Conservation (phyloP, 2,113 vertebrate genomes). For the Chlamydotis undulata region DNA sequence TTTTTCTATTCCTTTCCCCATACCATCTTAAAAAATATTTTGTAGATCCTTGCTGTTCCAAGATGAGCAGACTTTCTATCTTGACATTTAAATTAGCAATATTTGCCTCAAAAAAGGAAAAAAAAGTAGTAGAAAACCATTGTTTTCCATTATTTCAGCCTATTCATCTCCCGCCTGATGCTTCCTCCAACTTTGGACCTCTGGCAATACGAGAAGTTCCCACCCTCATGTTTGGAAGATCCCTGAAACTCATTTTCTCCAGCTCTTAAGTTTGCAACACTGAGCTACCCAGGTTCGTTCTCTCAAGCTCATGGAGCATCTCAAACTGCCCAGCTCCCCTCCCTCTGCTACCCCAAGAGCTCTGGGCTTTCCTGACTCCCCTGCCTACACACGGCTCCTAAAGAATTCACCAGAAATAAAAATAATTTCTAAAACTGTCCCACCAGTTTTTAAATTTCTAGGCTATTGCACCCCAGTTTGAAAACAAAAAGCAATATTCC, state of each 20-base stretch:
- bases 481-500: background rate
- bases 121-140: background rate
- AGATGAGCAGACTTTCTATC: background rate
- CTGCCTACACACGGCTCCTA: background rate
- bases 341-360: background rate
- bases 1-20: background rate
- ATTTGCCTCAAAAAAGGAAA: background rate
- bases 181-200: background rate
- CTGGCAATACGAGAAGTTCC: background rate
- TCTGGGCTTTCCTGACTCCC: background rate
- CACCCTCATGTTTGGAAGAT: rapidly evolving
- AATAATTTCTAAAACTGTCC: background rate
- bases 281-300: background rate
- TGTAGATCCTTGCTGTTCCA: background rate
- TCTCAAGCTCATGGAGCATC: background rate
- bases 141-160: background rate
- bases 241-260: background rate
- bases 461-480: background rate
- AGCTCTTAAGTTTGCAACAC: background rate
- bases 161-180: background rate
- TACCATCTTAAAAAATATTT: background rate
- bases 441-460: background rate
- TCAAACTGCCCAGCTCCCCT: background rate
- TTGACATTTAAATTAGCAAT: background rate
- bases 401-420: background rate